Conservation (phyloP, 2,797 vertebrate species). For the Ctenopoma multispine region DNA sequence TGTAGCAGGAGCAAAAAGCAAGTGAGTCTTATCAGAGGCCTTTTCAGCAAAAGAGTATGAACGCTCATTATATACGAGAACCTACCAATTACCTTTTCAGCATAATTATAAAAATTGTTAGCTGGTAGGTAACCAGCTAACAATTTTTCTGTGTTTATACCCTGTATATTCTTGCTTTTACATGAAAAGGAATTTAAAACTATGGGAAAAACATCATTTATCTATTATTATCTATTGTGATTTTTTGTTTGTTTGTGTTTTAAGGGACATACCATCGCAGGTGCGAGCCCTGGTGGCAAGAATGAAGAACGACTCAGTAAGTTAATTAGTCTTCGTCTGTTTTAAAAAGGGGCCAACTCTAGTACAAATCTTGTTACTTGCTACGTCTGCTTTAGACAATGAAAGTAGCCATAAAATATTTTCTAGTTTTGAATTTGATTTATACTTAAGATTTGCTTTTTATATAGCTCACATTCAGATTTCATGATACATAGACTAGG, state of each 20-base stretch:
- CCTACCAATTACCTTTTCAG: too few species aligned
- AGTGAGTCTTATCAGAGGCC: constrained; percentile 68
- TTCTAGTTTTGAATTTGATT: not conserved
- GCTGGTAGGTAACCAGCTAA: too few species aligned
- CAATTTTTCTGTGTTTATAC: too few species aligned
- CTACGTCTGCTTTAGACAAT: not conserved
- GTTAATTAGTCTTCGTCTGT: constrained; percentile 17
- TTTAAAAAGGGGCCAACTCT: not conserved
- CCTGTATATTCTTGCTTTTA: too few species aligned
- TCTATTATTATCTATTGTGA: too few species aligned
- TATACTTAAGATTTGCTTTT: not conserved
- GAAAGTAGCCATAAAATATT: not conserved
- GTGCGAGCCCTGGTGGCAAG: constrained; percentile 80
- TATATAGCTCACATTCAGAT: not conserved
- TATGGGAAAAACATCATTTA: too few species aligned
- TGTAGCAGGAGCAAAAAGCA: constrained; percentile 84
- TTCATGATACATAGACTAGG: not conserved
- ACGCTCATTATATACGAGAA: too few species aligned
- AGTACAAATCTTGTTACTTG: too few species aligned
- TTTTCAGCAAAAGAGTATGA: not conserved
- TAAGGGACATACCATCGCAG: constrained; percentile 85
- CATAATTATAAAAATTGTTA: too few species aligned
- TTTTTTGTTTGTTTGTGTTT: constrained; percentile 43
- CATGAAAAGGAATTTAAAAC: too few species aligned
- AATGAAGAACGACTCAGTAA: constrained; percentile 90